Evolutionary conservation across 2,888 invertebrate species (phyloP).

Genomic region (Allolobophora icterica): DNA sequence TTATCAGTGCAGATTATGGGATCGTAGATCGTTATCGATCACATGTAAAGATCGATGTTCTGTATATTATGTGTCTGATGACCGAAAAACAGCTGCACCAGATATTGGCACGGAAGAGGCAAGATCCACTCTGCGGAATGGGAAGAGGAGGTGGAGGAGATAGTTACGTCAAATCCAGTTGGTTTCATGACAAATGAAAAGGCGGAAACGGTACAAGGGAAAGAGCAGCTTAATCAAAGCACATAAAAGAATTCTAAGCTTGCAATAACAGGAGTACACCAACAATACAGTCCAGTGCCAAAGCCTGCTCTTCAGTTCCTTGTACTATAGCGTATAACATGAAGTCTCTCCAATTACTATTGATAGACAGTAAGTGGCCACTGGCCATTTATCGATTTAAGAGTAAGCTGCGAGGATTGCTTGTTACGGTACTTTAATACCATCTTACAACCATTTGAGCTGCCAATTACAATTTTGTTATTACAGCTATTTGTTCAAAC

Average conservation of each 20-base stretch:
- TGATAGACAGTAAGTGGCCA: too few species aligned
- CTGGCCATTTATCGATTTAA: too few species aligned
- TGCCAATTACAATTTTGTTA: too few species aligned
- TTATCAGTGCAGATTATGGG: neutral
- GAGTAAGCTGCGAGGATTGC: too few species aligned
- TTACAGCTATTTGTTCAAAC: too few species aligned
- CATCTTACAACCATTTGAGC: too few species aligned
- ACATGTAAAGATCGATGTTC: constrained; percentile 3
- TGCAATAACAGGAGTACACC: neutral
- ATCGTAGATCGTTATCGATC: neutral
- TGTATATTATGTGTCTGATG: neutral
- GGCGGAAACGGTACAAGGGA: neutral
- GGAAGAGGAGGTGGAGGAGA: neutral
- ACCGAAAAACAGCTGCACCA: neutral
- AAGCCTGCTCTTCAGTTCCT: neutral
- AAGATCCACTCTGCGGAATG: neutral
- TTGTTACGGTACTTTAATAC: too few species aligned
- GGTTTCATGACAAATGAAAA: constrained; percentile 8
- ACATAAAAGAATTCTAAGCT: neutral
- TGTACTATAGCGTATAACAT: too few species aligned
- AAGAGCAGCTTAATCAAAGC: neutral
- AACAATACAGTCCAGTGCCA: neutral
- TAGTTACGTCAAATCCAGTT: neutral
- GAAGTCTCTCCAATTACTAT: too few species aligned
- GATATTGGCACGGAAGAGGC: neutral